Evolutionary conservation across 2,797 vertebrate species (phyloP).

Genomic region (Poeciliopsis infans): DNA sequence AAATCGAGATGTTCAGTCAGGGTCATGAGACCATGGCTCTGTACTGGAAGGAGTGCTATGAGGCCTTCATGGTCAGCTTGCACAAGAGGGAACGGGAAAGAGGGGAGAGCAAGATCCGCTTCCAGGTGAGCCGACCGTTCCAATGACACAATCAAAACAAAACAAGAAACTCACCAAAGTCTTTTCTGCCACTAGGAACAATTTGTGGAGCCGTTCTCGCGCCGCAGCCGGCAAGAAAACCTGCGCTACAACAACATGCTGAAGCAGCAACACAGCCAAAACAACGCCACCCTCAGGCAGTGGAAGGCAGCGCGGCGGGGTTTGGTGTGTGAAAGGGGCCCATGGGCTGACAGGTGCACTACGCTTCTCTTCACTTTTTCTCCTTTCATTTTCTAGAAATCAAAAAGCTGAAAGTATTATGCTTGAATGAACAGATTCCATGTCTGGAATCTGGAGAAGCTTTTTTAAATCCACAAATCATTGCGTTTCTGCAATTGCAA

Average conservation of each 20-base stretch:
- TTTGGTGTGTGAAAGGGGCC: slow-evolving; percentile 90
- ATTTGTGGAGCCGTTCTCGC: slow-evolving; percentile 93
- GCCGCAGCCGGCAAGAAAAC: slow-evolving; percentile 93
- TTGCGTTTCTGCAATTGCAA: background rate
- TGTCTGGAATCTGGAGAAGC: background rate
- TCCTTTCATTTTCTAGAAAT: background rate
- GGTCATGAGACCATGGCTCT: slow-evolving; percentile 91
- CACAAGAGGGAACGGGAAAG: slow-evolving; percentile 91
- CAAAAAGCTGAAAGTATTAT: background rate
- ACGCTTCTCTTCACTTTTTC: background rate
- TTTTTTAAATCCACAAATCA: background rate
- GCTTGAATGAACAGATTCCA: background rate
- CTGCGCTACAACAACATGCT: slow-evolving; percentile 95
- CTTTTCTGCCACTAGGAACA: slow-evolving; percentile 80
- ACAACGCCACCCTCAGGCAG: slow-evolving; percentile 84
- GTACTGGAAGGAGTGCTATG: slow-evolving; percentile 96
- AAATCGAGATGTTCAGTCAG: slow-evolving; percentile 91
- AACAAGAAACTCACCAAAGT: no score
- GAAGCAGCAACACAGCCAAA: slow-evolving; percentile 90
- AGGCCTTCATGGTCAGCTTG: slow-evolving; percentile 93
- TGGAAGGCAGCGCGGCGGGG: slow-evolving; percentile 91
- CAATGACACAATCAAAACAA: background rate
- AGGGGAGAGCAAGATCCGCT: slow-evolving; percentile 98
- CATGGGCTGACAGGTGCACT: slow-evolving; percentile 91
- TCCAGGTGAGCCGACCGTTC: slow-evolving; percentile 84